These are phyloP conservation scores for Neoaliturus tenellus DNA, from an alignment of 2,888 invertebrate genomes.

Conservation along the genomic window DNA sequence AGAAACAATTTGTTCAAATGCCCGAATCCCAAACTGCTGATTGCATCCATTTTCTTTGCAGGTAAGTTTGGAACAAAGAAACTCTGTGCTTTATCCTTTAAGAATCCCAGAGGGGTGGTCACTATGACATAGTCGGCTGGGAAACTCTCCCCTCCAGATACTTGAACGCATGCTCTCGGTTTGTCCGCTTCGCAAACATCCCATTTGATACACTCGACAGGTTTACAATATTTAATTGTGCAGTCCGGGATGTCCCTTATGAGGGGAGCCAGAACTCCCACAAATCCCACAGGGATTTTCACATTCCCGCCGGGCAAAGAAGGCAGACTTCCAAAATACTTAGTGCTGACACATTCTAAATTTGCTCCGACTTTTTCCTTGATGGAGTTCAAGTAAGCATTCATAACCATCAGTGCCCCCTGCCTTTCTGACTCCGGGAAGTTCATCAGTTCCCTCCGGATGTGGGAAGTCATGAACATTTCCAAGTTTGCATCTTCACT, in stretches of 20 bases:
- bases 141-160: conserved; percentile 15
- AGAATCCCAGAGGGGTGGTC: conserved; percentile 41
- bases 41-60: conserved; percentile 50
- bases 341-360: conserved; percentile 76
- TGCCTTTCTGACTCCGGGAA: conserved; percentile 83
- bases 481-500: conserved; percentile 78
- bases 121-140: conserved; percentile 48
- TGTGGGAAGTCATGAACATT: conserved; percentile 78
- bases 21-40: conserved; percentile 43
- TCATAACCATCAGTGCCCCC: conserved; percentile 82
- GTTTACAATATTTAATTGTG: conserved; percentile 77
- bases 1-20: conserved; percentile 48
- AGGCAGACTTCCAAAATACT: conserved; percentile 83
- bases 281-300: conserved; percentile 80
- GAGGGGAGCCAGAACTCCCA: conserved; percentile 81
- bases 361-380: conserved; percentile 83
- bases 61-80: conserved; percentile 51
- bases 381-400: conserved; percentile 79
- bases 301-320: conserved; percentile 81
- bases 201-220: conserved; percentile 83
- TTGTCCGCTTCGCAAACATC: conserved; percentile 69
- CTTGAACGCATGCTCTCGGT: conserved; percentile 41
- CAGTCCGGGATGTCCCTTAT: conserved; percentile 80
- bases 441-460: conserved; percentile 81
- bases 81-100: conserved; percentile 40